Evolutionary conservation across 37 sponge, comb jelly and placozoan genomes (phyloP).

Genomic region (Hexactinellida sp.): DNA sequence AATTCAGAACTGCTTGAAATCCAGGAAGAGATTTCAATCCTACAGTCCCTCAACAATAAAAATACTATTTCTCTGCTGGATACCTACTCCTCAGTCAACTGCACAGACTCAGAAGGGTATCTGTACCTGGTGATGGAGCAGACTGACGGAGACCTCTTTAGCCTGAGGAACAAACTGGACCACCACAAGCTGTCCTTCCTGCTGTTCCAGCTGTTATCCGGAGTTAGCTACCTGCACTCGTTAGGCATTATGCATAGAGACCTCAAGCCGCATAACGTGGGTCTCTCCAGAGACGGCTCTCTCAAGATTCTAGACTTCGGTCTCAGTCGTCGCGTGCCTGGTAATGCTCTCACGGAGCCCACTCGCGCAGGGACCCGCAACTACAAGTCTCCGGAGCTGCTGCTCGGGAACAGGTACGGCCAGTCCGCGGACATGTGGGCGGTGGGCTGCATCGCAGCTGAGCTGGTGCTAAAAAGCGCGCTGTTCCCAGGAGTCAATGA

Average conservation of each 20-base stretch:
- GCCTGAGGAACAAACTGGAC: not conserved
- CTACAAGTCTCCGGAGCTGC: not conserved
- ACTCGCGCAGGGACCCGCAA: not conserved
- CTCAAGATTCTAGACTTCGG: conserved; percentile 1
- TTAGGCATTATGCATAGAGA: not conserved
- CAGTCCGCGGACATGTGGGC: conserved; percentile 8
- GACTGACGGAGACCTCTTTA: not conserved
- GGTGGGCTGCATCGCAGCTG: not conserved
- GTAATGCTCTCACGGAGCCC: not conserved
- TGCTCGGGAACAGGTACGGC: not conserved
- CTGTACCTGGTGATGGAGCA: not conserved
- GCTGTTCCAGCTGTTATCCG: not conserved
- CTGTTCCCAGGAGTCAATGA: not conserved
- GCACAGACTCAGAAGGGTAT: not conserved
- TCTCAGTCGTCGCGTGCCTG: not conserved
- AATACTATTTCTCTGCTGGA: not conserved
- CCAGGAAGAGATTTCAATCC: not conserved
- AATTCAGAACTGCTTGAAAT: not conserved
- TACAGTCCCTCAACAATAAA: not conserved
- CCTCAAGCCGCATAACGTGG: not conserved
- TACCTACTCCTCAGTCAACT: not conserved
- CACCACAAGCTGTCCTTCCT: not conserved
- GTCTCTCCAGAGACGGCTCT: not conserved
- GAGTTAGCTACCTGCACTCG: not conserved
- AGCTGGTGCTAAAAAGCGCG: not conserved